Evolutionary conservation across 2,113 vertebrate genomes (phyloP), one percentile per base, ranked within the genome.

Genomic region (Cricetomys ansorgei): DNA sequence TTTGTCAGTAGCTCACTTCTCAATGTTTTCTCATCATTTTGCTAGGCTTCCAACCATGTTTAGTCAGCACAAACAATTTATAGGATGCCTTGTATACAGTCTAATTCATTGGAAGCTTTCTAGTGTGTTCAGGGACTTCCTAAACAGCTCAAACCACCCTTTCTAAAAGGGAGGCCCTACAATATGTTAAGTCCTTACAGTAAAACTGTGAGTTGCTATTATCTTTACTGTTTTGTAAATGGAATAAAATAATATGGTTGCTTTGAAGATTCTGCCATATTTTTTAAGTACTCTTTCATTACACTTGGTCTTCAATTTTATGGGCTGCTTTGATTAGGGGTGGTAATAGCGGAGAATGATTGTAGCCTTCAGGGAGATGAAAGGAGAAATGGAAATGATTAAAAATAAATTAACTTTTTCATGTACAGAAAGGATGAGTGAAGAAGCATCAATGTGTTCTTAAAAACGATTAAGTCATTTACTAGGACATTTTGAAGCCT

Each of bases 181-280:
- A 67, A 29, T 55, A 57, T 48, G 23, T 72, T 69, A 57, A 84
- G 43, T 64, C 45, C n/a, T 37, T 55, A 27, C 5, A 23, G 81
- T 92, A 79, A 84, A 94, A 73, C 7, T 65, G 57, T 37, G 70
- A 84, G 16, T 80, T 65, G 13, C 37, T 59, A 72, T 67, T 70
- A 37, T 53, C 45, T 21, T 72, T 76, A 62, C 70, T 50, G 45
- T 94, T 95, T 92, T 88, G 29, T 40, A 91, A 88, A 67, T 88
- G 80, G 70, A 97, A 86, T 75, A 48, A 96, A 95, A 73, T 67
- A 97, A 94, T 93, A 12, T 0, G 3, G 80, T 97, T 97, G 92
- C 87, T 98, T 97, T 98, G 98, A 97, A 97, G 98, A 79, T 25
- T 70, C 34, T 97, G 96, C 94, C 93, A 40, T 96, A 15, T 93